Evolutionary conservation across 2,113 vertebrate genomes (phyloP), one percentile per base, ranked within the genome.

Genomic region (Dicentrarchus labrax): DNA sequence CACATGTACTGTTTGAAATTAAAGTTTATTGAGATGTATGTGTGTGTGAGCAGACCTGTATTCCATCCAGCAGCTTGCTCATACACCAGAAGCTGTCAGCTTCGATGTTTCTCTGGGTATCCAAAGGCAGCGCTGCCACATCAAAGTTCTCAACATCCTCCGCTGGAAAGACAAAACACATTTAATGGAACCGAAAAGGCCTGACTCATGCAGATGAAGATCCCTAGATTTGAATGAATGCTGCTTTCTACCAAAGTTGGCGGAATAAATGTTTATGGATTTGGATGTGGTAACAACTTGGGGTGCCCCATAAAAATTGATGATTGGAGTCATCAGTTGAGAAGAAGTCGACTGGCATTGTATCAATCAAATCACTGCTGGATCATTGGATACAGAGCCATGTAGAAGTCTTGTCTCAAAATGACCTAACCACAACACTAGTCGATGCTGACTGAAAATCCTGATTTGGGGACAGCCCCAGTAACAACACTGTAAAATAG

Each of bases 31-130:
- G 43, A 43, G 41, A 43, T 9, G 8, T 45, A 11, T 47, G 11
- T 47, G 45, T 47, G 45, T 47, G 45, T 47, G 12, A 13, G 45
- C 78, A 24, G 1, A 98, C 98, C 98, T 99, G 98, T 47, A 99
- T 99, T 53, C 98, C 98, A 10, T 99, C 98, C 86, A 99, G 95
- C 85, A 99, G 95, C 73, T 99, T 99, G 96, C 98, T 99, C 97
- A 99, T 99, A 90, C 98, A 99, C 98, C 98, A 99, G 88, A 99
- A 99, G 86, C 98, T 99, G 83, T 99, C 98, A 0, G 98, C 98
- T 74, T 99, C 98, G 0, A 99, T 99, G 96, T 97, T 99, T 51
- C 96, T 96, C 71, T 98, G 93, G 53, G 97, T 96, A 60, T 98
- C 97, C 94, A 97, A 94, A 6, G 97, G 97, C 86, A 99, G 92